Evolutionary conservation across 2,113 vertebrate species (phyloP), one percentile per base, ranked within the genome.

Genomic region (Xiphorhynchus elegans): DNA sequence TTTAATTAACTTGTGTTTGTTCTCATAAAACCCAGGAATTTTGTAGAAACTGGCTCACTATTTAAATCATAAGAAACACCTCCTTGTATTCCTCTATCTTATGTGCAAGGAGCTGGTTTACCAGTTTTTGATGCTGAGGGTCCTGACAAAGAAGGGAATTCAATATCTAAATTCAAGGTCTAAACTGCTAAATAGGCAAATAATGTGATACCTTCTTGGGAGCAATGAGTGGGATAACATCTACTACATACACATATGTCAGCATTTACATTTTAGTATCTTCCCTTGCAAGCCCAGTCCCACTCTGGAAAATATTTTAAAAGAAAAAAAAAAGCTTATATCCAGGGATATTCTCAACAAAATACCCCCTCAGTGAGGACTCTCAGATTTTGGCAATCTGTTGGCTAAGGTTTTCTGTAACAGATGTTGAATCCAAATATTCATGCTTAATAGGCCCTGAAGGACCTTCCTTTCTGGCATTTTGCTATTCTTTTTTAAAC

Each of bases 351-450:
- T 78, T 94, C n/a, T 58, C 13, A 9, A 67, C 17, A 60, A 8
- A 75, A 70, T n/a, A 62, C 4, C 3, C 1, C 2, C 20, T 69
- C 35, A 12, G 1, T 56, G 59, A 88, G 20, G 31, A 73, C 37
- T 72, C 55, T 7, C 5, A 53, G 44, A 56, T 50, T 79, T 60
- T 78, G 40, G 33, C 49, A 62, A 56, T 77, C 20, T 62, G 13
- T 42, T 89, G 53, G 35, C 31, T 42, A 55, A 19, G 6, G 4
- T 46, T 94, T 79, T 72, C 70, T 26, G 24, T 85, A 62, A 68
- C 62, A 90, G 49, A 88, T 85, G 75, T 79, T 83, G 16, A 93
- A 88, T 85, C 62, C 66, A 87, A 90, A 83, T 67, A 88, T 79
- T 86, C 44, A 55, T 68, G 29, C 11, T 74, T 88, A 83, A 90